Conservation (phyloP, 2,888 invertebrate genomes). For the Macrophya annulata region DNA sequence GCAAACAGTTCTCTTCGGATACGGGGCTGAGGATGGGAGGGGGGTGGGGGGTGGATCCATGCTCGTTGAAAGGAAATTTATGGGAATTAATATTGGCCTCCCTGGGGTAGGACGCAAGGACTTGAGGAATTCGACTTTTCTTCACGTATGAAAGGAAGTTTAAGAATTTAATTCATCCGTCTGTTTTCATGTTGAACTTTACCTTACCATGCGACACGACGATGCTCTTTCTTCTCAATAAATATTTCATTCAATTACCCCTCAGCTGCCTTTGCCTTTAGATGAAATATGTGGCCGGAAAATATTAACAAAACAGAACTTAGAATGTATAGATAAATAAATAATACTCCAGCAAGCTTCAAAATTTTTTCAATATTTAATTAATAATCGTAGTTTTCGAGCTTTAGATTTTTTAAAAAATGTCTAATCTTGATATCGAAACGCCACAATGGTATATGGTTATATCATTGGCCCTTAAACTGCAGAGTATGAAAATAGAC, state of each 20-base stretch:
- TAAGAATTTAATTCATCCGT: constrained; percentile 78
- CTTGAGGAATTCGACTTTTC: constrained; percentile 77
- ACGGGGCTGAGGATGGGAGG: constrained; percentile 57
- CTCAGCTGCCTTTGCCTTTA: neutral
- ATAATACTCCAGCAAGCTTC: neutral
- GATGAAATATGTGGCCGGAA: neutral
- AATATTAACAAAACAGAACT: neutral
- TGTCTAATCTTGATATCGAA: neutral
- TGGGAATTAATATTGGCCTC: constrained; percentile 80
- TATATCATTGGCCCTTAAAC: neutral
- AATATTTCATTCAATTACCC: constrained; percentile 30
- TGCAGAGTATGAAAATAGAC: neutral
- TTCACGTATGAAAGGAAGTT: constrained; percentile 77
- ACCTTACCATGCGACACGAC: constrained; percentile 57
- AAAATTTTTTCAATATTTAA: neutral
- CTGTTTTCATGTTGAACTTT: constrained; percentile 55
- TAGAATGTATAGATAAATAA: neutral
- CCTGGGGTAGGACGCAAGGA: constrained; percentile 66
- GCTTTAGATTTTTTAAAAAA: neutral
- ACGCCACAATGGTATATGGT: neutral
- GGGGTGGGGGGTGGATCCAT: constrained; percentile 65
- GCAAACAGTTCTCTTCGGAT: constrained; percentile 72
- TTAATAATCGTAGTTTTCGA: neutral
- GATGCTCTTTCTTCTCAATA: constrained; percentile 57
- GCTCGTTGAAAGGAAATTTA: constrained; percentile 79